Evolutionary conservation across 2,113 vertebrate species (phyloP).

Genomic region (Conger conger): DNA sequence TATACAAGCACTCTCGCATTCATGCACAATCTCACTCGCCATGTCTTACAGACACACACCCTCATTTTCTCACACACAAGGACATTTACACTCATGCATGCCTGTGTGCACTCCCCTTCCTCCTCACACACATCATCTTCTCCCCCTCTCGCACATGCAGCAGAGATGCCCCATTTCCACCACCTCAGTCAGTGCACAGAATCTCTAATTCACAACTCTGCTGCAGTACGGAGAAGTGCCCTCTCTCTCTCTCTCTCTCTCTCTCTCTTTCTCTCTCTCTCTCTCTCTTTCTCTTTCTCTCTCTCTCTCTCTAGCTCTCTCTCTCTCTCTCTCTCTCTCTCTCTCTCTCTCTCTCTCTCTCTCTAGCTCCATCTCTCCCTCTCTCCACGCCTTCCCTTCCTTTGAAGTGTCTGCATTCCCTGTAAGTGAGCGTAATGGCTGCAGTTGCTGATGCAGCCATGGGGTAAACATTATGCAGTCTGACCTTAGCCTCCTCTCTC

Average conservation of each 20-base stretch:
- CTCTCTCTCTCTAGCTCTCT: neutral
- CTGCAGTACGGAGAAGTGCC: slow-evolving; percentile 19
- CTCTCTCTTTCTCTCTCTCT: neutral
- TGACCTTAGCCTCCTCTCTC: neutral
- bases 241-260: neutral
- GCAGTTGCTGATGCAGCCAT: neutral
- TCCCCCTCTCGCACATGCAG: neutral
- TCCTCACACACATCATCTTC: neutral
- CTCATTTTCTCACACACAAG: neutral
- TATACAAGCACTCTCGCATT: neutral
- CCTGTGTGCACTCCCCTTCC: too few relatives aligned
- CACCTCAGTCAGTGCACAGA: slow-evolving; percentile 15
- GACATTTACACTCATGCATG: neutral
- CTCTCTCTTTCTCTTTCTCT: neutral
- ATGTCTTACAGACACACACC: neutral
- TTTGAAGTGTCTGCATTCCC: neutral
- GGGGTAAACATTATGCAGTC: neutral
- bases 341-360: neutral
- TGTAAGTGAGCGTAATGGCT: neutral
- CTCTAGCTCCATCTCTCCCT: neutral
- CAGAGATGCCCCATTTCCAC: neutral
- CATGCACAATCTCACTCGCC: neutral
- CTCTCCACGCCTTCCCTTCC: neutral
- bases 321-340: neutral
- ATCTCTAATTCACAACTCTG: slow-evolving; percentile 23